Base-by-base conservation (phyloP, 23 tunicate species). In the Aplidium turbinatum region DNA sequence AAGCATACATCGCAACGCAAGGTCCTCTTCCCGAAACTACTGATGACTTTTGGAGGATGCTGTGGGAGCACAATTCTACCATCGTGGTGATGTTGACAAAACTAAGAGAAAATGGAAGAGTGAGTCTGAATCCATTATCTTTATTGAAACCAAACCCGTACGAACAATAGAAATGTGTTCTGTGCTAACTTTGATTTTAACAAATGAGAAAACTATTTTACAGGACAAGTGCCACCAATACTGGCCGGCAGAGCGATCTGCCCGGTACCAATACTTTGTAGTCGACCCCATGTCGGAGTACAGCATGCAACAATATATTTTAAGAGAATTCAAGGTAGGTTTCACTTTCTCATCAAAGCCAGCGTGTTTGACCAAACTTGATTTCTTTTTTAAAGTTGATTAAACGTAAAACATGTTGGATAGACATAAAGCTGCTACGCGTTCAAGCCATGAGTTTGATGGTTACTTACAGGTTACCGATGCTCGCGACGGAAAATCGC, bases 1-100 rank as follows among this genome's bases (percentile, higher is more conserved):
- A 65, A 26, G 98, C 98, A 0, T 95, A 95, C 80, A 89, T 95
- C n/a, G 99, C 99, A 47, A 95, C 99, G 28, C 99, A 95, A 80
- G 99, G 96, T 22, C 99, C 99, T 11, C 72, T 95, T 21, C 80
- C 96, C 25, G 95, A 80, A 50, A 95, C 99, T 1, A 95, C 96
- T 7, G 99, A 95, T 29, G 99, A 95, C 46, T 95, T 95, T 53
- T 95, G 99, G 99, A 60, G 99, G 45, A 95, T 88, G 96, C 45
- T 95, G 62, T 95, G 99, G 99, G 99, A 95, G 66, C 90, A 95
- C 67, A 95, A 95, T 55, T 90, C 95, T 0, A 95, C 96, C 60
- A 95, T 95, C 62, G 95, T 95, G 19, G 99, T 95, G 4, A 95
- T 95, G 99, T 76, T 95, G 20, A 95, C 99, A 9, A 88, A 95